Conservation (phyloP, 2,113 vertebrate species). For the Bos javanicus region DNA sequence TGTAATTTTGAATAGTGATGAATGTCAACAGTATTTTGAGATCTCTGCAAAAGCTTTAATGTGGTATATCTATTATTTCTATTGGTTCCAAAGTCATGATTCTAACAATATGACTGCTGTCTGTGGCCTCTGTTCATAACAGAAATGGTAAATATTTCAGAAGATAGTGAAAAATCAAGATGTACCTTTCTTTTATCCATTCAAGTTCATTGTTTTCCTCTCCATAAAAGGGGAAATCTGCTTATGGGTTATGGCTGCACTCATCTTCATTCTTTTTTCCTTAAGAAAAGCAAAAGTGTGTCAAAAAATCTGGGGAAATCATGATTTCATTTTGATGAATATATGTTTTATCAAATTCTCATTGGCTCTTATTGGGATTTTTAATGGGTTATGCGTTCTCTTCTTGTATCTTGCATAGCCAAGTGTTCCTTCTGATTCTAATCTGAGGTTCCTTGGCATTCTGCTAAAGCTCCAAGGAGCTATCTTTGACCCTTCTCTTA, state of each 20-base stretch:
- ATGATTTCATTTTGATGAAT: background rate
- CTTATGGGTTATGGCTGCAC: background rate
- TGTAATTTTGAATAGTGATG: background rate
- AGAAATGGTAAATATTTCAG: background rate
- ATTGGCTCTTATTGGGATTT: background rate
- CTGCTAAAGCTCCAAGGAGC: background rate
- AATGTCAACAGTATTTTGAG: background rate
- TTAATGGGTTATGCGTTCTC: background rate
- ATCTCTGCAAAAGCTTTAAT: background rate
- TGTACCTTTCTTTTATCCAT: background rate
- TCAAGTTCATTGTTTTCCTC: background rate
- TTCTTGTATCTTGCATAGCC: background rate
- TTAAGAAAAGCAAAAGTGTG: background rate
- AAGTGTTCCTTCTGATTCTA: background rate
- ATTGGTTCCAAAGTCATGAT: background rate
- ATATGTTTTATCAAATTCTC: background rate
- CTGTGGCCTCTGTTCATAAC: background rate
- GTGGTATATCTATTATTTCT: background rate
- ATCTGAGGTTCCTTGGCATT: background rate
- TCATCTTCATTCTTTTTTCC: background rate
- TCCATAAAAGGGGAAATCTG: background rate
- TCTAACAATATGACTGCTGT: background rate
- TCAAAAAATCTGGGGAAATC: background rate
- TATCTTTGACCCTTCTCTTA: background rate
- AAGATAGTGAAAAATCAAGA: conserved; percentile 15